These are phyloP conservation scores for Sphaerodactylus townsendi DNA, from an alignment of 2,113 vertebrate genomes.

Conservation along the genomic window DNA sequence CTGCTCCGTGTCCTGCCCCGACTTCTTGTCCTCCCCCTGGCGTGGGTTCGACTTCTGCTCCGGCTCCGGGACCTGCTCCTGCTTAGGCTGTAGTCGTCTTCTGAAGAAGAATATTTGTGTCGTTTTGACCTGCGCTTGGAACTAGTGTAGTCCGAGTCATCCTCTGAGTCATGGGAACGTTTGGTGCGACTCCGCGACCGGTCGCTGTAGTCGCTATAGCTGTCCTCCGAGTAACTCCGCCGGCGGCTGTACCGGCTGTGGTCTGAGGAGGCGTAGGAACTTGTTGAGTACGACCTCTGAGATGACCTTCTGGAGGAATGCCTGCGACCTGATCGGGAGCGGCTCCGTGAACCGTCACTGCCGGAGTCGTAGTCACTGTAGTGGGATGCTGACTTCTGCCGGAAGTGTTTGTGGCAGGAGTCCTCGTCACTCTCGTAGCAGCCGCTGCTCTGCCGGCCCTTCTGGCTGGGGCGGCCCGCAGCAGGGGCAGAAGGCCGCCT, in stretches of 20 bases:
- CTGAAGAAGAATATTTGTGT: conserved; percentile 82
- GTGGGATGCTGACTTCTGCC: conserved; percentile 81
- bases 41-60: conserved; percentile 78
- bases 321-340: conserved; percentile 78
- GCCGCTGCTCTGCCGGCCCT: conserved; percentile 80
- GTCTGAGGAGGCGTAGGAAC: conserved; percentile 88
- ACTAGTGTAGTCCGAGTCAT: conserved; percentile 88
- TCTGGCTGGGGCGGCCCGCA: conserved; percentile 55
- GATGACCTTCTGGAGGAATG: conserved; percentile 79
- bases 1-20: conserved; percentile 88
- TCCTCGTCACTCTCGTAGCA: conserved; percentile 87
- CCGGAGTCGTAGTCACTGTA: conserved; percentile 88
- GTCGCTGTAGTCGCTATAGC: conserved; percentile 93
- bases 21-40: conserved; percentile 75
- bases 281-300: conserved; percentile 88
- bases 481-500: conserved; percentile 64
- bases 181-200: conserved; percentile 81
- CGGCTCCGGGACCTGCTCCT: conserved; percentile 85
- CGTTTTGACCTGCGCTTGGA: conserved; percentile 85
- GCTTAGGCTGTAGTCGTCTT: conserved; percentile 84
- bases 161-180: conserved; percentile 82
- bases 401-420: conserved; percentile 76
- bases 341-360: conserved; percentile 85
- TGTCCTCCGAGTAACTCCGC: conserved; percentile 89
- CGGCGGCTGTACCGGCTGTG: conserved; percentile 85